Conservation (phyloP, 2,797 vertebrate genomes). For the Atherinosoma microstoma region DNA sequence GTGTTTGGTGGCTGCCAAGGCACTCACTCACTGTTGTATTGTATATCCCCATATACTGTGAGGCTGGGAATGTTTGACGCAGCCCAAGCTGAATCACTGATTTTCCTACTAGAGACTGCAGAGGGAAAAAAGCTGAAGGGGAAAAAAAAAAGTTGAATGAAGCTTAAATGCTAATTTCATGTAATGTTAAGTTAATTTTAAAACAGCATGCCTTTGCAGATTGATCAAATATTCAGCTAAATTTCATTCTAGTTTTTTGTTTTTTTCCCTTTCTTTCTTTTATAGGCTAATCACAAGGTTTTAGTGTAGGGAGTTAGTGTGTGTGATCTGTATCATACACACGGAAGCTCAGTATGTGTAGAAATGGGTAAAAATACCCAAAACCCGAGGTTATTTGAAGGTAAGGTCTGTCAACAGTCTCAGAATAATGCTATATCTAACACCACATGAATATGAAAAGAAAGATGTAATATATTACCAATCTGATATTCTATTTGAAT, state of each 20-base stretch:
- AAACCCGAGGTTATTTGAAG: too few relatives aligned
- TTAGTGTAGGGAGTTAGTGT: too few relatives aligned
- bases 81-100: slow-evolving; percentile 48
- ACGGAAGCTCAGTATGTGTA: too few relatives aligned
- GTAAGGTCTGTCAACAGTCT: too few relatives aligned
- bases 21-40: slow-evolving; percentile 26
- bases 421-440: too few relatives aligned
- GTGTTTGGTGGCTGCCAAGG: slow-evolving; percentile 34
- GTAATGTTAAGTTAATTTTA: too few relatives aligned
- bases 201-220: not conserved
- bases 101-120: slow-evolving; percentile 20
- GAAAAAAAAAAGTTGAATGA: too few relatives aligned
- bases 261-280: not conserved
- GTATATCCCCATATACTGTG: slow-evolving; percentile 42
- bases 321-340: too few relatives aligned
- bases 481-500: not conserved
- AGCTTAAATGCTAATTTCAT: too few relatives aligned
- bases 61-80: slow-evolving; percentile 45
- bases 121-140: too few relatives aligned
- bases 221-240: not conserved
- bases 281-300: too few relatives aligned
- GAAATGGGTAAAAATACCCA: too few relatives aligned
- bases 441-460: not conserved
- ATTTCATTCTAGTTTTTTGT: not conserved
- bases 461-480: not conserved